phyloP scores from a whole-genome alignment of 2,113 vertebrate species.

The Empidonax traillii region DNA sequence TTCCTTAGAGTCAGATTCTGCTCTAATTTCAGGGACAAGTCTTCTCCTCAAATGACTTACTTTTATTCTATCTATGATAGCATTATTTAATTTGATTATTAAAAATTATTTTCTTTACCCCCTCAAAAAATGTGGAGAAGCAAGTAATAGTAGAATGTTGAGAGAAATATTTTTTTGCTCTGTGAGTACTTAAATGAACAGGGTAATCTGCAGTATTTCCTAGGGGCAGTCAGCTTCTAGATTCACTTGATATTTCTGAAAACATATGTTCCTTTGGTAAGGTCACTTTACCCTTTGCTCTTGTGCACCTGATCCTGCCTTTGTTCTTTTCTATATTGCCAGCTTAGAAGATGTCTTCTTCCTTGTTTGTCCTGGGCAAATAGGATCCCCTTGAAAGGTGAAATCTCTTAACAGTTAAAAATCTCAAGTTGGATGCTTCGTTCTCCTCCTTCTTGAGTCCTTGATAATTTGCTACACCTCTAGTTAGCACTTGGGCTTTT shows the following conservation, averaged over 20 bases:
- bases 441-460: neutral
- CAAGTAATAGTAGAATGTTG: neutral
- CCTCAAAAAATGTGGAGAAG: neutral
- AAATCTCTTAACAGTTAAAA: neutral
- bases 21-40: neutral
- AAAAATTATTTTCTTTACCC: neutral
- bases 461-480: neutral
- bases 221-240: neutral
- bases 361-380: neutral
- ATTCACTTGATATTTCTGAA: conserved; percentile 16
- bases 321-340: conserved; percentile 2
- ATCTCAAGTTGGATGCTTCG: neutral
- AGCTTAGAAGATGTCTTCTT: neutral
- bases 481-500: neutral
- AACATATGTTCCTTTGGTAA: neutral
- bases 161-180: neutral
- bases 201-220: neutral
- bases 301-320: neutral
- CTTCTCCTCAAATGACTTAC: neutral
- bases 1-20: neutral
- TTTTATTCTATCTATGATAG: neutral
- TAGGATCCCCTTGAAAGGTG: neutral
- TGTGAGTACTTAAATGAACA: neutral
- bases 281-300: conserved; percentile 31
- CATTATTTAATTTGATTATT: neutral